A percentile compares a stretch with the other conserved stretches of the same genome.
Evolutionary conservation across 2,888 invertebrate genomes (phyloP).

Genomic region (Lasioglossum calceatum): DNA sequence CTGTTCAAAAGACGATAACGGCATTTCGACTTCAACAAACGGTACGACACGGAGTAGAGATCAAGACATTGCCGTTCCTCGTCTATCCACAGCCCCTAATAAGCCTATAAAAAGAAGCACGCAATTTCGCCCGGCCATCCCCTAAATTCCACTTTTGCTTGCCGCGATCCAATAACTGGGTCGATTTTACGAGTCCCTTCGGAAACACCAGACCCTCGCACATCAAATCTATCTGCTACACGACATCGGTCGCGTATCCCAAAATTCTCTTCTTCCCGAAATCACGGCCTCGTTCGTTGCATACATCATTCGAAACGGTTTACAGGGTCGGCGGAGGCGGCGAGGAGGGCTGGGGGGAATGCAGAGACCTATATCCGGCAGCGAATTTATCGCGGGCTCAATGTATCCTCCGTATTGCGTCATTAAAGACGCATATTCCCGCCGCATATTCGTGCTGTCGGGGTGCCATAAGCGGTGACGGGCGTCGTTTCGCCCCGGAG

Average conservation of each 20-base stretch:
- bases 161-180: background rate
- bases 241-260: background rate
- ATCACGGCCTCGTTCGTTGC: conserved; percentile 36
- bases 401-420: conserved; percentile 42
- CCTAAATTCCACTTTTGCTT: background rate
- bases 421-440: conserved; percentile 45
- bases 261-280: background rate
- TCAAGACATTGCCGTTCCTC: too few relatives aligned
- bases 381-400: conserved; percentile 41
- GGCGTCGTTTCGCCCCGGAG: conserved; percentile 35
- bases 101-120: background rate
- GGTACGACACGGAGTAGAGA: too few relatives aligned
- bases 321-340: background rate
- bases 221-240: background rate
- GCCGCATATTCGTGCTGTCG: background rate
- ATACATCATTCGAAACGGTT: conserved; percentile 33
- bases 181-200: background rate
- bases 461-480: conserved; percentile 17
- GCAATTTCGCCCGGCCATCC: background rate
- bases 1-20: too few relatives aligned
- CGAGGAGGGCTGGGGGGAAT: background rate
- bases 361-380: conserved; percentile 5
- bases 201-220: background rate
- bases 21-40: too few relatives aligned
- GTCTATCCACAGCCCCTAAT: background rate